Evolutionary conservation across 2,888 invertebrate species (phyloP), one percentile per base, ranked within the genome.

Genomic region (Caenorhabditis drosophilae): DNA sequence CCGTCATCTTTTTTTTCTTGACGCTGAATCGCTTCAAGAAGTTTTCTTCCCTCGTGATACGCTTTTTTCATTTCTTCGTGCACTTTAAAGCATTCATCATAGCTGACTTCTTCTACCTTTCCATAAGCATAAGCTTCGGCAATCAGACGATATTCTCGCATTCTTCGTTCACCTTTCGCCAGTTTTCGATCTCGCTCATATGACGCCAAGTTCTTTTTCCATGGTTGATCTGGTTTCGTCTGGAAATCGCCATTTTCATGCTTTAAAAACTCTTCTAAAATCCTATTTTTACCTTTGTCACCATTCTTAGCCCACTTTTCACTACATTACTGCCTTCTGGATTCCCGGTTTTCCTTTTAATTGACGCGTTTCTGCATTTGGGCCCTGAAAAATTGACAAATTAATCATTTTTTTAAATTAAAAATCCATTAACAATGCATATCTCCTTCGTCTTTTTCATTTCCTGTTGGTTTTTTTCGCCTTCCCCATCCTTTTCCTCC

Each of bases 31-130:
- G 53, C 60, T 15, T 61, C 60, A 4, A 57, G 47, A 11, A 59
- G 42, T 40, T 51, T 50, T 6, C 47, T 34, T 6, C 64, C 64
- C 42, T 66, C 50, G 35, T 61, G 42, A 44, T 62, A 61, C 18
- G 54, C 56, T 22, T 53, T 60, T 35, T 69, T 67, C 59, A 64
- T 53, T 15, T 59, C 59, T 26, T 64, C 53, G 38, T 58, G 58
- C 18, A 61, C 46, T 18, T 53, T 53, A 26, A 15, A 59, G 11
- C 59, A 59, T 44, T 64, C 64, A 27, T 64, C 64, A 42, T 64
- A 64, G 23, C 49, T 46, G 16, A 64, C 50, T 26, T 59, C 64
- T 20, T 49, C 55, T 16, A 64, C 26, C 35, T 54, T 58, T 22
- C 64, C 64, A 0, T 25, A 26, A 12, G 64, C 50, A 20, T 48